phyloP scores from a whole-genome alignment of 35 echinoderm and acorn worm species.

The Lytechinus variegatus region DNA sequence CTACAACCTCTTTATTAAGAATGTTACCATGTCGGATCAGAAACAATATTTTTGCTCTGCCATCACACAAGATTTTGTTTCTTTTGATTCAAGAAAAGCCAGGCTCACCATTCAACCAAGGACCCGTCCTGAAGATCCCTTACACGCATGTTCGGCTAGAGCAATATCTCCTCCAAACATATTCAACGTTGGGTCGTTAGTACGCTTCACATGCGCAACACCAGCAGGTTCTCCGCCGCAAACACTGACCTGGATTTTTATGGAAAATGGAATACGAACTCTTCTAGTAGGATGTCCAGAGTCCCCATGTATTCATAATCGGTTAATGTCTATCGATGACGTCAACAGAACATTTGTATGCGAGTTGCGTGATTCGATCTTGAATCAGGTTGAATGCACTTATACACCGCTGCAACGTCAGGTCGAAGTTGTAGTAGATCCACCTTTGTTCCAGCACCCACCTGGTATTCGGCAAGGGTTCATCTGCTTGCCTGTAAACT shows the following conservation, averaged over 20 bases:
- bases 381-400: background rate
- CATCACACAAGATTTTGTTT: background rate
- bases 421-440: background rate
- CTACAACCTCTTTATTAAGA: conserved; percentile 19
- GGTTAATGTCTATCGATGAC: background rate
- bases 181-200: background rate
- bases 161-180: background rate
- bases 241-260: background rate
- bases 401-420: background rate
- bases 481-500: background rate
- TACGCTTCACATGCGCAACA: conserved; percentile 4
- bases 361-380: background rate
- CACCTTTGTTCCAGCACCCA: background rate
- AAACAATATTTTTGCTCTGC: conserved; percentile 34
- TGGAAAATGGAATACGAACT: background rate
- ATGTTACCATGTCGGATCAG: background rate
- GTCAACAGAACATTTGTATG: background rate
- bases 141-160: background rate
- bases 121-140: background rate
- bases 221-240: background rate
- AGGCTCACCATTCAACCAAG: background rate
- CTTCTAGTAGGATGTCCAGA: background rate
- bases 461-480: background rate
- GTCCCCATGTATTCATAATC: conserved; percentile 9
- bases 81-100: background rate